These are phyloP conservation scores for Sigmodon hispidus DNA, from an alignment of 2,113 vertebrate genomes.

Conservation along the genomic window DNA sequence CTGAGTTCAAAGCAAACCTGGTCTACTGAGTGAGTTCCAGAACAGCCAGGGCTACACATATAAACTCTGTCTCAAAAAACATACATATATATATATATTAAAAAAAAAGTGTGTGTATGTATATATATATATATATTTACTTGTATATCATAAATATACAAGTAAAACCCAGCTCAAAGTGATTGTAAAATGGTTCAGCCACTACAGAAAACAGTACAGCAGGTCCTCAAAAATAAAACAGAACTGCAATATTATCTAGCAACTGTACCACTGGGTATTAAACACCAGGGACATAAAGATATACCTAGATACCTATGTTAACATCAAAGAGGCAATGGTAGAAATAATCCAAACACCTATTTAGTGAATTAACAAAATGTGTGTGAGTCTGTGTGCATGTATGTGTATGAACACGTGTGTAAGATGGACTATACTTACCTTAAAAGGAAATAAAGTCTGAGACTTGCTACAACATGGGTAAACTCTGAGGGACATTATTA, in stretches of 20 bases:
- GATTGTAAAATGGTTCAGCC: neutral
- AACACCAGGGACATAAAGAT: neutral
- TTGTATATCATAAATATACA: neutral
- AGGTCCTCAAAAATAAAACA: constrained; percentile 20
- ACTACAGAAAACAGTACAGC: neutral
- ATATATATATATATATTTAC: too few relatives aligned
- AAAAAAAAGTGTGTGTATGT: too few relatives aligned
- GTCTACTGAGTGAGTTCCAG: neutral
- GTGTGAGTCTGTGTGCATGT: neutral
- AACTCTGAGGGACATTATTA: neutral
- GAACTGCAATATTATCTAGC: neutral
- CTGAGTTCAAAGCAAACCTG: neutral
- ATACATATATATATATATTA: too few relatives aligned
- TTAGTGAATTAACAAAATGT: neutral
- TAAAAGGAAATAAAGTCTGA: constrained; percentile 28
- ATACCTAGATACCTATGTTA: neutral
- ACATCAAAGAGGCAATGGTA: constrained; percentile 2
- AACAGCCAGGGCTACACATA: neutral
- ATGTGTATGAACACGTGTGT: neutral
- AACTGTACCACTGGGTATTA: neutral
- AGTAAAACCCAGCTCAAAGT: neutral
- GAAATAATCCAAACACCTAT: neutral
- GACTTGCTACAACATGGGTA: neutral
- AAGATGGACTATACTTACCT: neutral
- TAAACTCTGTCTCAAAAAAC: neutral